phyloP scores from a whole-genome alignment of 2,888 invertebrate genomes.

The Macrostomum cliftonense region DNA sequence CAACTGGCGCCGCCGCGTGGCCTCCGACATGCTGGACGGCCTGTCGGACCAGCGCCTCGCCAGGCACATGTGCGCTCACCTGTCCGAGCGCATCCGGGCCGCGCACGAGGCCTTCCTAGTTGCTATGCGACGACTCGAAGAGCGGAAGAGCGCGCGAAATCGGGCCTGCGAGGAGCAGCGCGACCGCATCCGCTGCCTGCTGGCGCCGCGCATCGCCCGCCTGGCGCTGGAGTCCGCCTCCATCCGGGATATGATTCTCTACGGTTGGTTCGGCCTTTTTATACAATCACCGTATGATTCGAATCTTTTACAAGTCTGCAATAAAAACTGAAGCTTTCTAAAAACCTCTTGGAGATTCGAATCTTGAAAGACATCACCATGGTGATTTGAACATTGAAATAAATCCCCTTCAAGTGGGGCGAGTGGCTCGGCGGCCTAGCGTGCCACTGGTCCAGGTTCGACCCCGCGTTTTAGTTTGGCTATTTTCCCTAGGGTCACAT shows the following conservation, averaged over 20 bases:
- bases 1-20: conserved; percentile 55
- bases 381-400: too few relatives aligned
- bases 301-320: too few relatives aligned
- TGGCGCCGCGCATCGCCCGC: conserved; percentile 61
- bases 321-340: too few relatives aligned
- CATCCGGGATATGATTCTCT: conserved; percentile 55
- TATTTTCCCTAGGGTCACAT: too few relatives aligned
- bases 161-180: conserved; percentile 63
- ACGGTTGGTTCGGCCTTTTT: conserved; percentile 42
- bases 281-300: too few relatives aligned
- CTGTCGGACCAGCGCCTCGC: conserved; percentile 52
- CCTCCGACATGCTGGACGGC: conserved; percentile 51
- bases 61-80: conserved; percentile 52
- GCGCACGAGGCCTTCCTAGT: conserved; percentile 58
- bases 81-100: conserved; percentile 52
- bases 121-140: conserved; percentile 46
- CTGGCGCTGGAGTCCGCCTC: conserved; percentile 64
- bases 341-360: too few relatives aligned
- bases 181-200: conserved; percentile 43
- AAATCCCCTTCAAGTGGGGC: too few relatives aligned
- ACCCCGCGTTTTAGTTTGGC: too few relatives aligned
- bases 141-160: conserved; percentile 51
- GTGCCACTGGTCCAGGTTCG: too few relatives aligned
- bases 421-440: too few relatives aligned
- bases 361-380: too few relatives aligned